Conservation (phyloP, 64 coral and sea anemone species). For the Exaiptasia diaphana region DNA sequence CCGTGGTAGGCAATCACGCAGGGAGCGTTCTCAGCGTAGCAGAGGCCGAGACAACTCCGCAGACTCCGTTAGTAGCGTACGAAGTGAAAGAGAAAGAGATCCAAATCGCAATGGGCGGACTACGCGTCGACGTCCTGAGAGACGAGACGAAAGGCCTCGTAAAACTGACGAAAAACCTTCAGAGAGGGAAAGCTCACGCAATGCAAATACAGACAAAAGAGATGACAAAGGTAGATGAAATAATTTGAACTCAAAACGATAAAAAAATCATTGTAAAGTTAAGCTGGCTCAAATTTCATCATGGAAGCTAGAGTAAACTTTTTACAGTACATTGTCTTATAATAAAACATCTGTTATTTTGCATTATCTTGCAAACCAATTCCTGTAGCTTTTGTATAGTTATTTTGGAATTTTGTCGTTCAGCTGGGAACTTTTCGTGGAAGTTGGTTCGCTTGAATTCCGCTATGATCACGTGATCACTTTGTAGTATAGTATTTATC, state of each 20-base stretch:
- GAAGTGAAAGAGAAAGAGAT: conserved; percentile 91
- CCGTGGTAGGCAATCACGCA: conserved; percentile 95
- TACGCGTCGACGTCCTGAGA: conserved; percentile 72
- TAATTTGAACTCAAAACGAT: conserved; percentile 53
- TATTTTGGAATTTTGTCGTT: too few species aligned
- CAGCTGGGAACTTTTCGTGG: too few species aligned
- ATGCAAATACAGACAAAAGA: conserved; percentile 34
- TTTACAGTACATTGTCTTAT: too few species aligned
- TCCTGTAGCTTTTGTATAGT: too few species aligned
- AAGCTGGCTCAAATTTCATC: too few species aligned
- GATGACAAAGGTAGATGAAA: conserved; percentile 64
- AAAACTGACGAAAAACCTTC: conserved; percentile 68
- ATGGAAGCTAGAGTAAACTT: too few species aligned
- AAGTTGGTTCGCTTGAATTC: too few species aligned
- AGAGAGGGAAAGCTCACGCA: conserved; percentile 53
- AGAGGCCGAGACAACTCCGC: conserved; percentile 90
- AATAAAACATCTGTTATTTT: too few species aligned
- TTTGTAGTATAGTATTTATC: too few species aligned
- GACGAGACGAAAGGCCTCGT: conserved; percentile 66
- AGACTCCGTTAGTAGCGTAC: conserved; percentile 86
- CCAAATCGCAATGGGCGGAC: conserved; percentile 77
- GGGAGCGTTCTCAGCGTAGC: conserved; percentile 93
- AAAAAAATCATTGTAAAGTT: conserved; percentile 35
- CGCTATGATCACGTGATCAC: too few species aligned
- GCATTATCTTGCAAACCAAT: too few species aligned